Evolutionary conservation across 2,888 invertebrate species (phyloP), one percentile per base, ranked within the genome.

Genomic region (Chrysolina oricalcia): DNA sequence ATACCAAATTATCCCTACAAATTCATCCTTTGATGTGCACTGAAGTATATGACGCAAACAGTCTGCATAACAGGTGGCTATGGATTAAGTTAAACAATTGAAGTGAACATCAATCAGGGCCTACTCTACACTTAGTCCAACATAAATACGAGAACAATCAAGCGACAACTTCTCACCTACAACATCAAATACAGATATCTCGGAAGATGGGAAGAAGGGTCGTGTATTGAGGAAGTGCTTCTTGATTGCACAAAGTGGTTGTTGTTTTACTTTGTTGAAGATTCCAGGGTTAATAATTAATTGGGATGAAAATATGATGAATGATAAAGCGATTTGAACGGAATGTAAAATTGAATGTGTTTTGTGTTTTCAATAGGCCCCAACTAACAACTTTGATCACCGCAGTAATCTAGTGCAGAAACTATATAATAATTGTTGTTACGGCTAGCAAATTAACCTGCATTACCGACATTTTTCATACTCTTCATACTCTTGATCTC

Each of bases 71-170:
- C 83, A 83, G 83, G 83, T 83, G 82, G 81, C 81, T 80, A 81
- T 78, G 81, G 80, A 82, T 83, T 82, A 85, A 85, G 85, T 85
- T 85, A 85, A 85, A 85, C 85, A 85, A 86, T 85, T 84, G 84
- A 85, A 85, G 82, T 84, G 85, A 84, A 85, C 85, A 85, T 85
- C 85, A 85, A 84, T 85, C 84, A 84, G 82, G 78, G 78, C 80
- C 81, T 79, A 78, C 82, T 80, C 82, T 80, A 81, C 82, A 82
- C 83, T 81, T 79, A 79, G 83, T 83, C 85, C 84, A 85, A 85
- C 85, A 85, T 85, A 85, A 85, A 85, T 85, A 85, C 79, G 81
- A 83, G 84, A 85, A 85, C 84, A 84, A 85, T 85, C 83, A 83
- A 80, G 77, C 75, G 83, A 83, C 83, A 84, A 84, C 81, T 27